Conservation (phyloP, 2,797 vertebrate species). For the Anguilla megastoma region DNA sequence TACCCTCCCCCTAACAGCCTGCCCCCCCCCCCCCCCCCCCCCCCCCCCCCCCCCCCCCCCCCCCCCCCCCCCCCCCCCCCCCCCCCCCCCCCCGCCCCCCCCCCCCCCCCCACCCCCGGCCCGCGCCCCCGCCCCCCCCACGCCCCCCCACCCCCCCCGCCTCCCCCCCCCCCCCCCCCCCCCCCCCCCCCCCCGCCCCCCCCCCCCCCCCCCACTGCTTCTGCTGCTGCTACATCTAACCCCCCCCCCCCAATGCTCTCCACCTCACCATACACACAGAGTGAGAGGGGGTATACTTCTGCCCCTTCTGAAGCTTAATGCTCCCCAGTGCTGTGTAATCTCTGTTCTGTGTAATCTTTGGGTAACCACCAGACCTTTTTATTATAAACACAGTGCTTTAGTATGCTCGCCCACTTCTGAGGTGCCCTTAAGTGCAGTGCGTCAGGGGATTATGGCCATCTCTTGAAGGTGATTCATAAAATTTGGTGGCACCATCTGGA, state of each 20-base stretch:
- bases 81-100: no score
- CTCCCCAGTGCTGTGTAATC: neutral
- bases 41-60: no score
- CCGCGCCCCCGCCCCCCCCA: no score
- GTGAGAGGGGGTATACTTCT: conserved; percentile 49
- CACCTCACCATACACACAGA: conserved; percentile 48
- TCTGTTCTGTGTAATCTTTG: neutral
- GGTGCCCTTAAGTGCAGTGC: neutral
- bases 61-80: no score
- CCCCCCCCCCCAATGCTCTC: conserved; percentile 50
- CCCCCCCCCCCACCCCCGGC: no score
- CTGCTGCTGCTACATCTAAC: conserved; percentile 69
- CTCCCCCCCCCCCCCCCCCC: no score
- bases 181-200: no score
- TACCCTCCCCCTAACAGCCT: no score
- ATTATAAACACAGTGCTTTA: neutral
- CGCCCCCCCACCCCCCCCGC: no score
- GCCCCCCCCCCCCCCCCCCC: no score
- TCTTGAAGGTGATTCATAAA: neutral
- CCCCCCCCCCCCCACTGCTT: conserved; percentile 54
- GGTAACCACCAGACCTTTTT: neutral
- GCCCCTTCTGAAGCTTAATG: neutral
- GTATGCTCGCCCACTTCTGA: neutral
- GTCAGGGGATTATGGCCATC: neutral
- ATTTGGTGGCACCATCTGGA: neutral